phyloP scores from a whole-genome alignment of 2,888 invertebrate species.

The Cerastoderma edule region DNA sequence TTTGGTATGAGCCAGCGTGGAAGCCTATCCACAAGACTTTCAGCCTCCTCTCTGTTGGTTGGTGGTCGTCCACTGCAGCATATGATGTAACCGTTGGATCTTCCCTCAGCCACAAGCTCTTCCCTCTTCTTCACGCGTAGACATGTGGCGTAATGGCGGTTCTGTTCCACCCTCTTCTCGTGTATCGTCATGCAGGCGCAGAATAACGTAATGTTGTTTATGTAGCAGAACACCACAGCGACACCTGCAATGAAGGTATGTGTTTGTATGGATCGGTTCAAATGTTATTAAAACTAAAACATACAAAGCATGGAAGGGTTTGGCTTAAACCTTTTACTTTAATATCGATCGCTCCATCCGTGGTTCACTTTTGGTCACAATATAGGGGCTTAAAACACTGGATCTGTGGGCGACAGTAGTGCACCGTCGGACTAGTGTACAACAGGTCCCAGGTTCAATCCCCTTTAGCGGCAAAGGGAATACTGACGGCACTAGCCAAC shows the following conservation, averaged over 20 bases:
- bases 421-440: too few species aligned
- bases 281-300: too few species aligned
- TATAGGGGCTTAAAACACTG: too few species aligned
- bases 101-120: conserved; percentile 20
- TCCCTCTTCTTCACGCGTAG: conserved; percentile 28
- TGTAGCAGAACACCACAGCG: conserved; percentile 59
- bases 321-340: too few species aligned
- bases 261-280: too few species aligned
- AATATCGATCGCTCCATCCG: too few species aligned
- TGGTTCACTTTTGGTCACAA: too few species aligned
- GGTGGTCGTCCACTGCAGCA: conserved; percentile 46
- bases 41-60: conserved; percentile 50
- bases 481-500: too few species aligned
- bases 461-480: too few species aligned
- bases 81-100: conserved; percentile 22
- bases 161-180: conserved; percentile 83
- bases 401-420: too few species aligned
- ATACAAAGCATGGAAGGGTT: too few species aligned
- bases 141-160: conserved; percentile 38
- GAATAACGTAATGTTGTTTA: conserved; percentile 66
- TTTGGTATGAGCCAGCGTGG: conserved; percentile 64
- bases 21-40: conserved; percentile 63
- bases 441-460: too few species aligned
- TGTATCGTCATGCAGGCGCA: conserved; percentile 57
- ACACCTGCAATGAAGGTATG: conserved; percentile 56